Conservation (phyloP, 2,888 invertebrate species). For the Calephelis perditalis region DNA sequence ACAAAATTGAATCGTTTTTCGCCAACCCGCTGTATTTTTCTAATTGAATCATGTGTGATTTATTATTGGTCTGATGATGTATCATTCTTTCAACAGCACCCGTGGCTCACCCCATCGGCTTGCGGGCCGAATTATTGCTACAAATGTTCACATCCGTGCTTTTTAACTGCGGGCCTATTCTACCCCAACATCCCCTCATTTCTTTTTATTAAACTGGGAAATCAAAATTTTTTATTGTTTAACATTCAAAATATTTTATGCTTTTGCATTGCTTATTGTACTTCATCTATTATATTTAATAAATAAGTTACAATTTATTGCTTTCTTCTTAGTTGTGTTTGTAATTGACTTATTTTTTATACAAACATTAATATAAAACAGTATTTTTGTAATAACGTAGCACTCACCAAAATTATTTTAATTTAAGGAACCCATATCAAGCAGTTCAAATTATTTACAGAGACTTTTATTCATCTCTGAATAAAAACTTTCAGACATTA, state of each 20-base stretch:
- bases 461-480: too few relatives aligned
- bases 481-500: too few relatives aligned
- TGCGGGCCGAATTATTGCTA: slow-evolving; percentile 71
- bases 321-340: too few relatives aligned
- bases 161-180: slow-evolving; percentile 57
- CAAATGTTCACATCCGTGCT: slow-evolving; percentile 70
- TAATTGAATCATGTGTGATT: slow-evolving; percentile 78
- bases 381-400: too few relatives aligned
- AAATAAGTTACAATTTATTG: too few relatives aligned
- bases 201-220: slow-evolving; percentile 63
- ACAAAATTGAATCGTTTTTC: slow-evolving; percentile 59
- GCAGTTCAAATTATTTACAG: too few relatives aligned
- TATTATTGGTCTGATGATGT: slow-evolving; percentile 77
- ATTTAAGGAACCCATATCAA: too few relatives aligned
- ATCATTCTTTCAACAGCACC: slow-evolving; percentile 76
- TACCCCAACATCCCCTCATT: slow-evolving; percentile 48
- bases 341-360: too few relatives aligned
- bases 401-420: too few relatives aligned
- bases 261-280: too few relatives aligned
- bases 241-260: not conserved
- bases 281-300: too few relatives aligned
- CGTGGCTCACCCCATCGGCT: slow-evolving; percentile 67
- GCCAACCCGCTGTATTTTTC: slow-evolving; percentile 64
- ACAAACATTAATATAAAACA: too few relatives aligned
- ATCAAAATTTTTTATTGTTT: slow-evolving; percentile 27